Evolutionary conservation across 2,888 invertebrate genomes (phyloP), one percentile per base, ranked within the genome.

Genomic region (Ichneumoninae sp.): DNA sequence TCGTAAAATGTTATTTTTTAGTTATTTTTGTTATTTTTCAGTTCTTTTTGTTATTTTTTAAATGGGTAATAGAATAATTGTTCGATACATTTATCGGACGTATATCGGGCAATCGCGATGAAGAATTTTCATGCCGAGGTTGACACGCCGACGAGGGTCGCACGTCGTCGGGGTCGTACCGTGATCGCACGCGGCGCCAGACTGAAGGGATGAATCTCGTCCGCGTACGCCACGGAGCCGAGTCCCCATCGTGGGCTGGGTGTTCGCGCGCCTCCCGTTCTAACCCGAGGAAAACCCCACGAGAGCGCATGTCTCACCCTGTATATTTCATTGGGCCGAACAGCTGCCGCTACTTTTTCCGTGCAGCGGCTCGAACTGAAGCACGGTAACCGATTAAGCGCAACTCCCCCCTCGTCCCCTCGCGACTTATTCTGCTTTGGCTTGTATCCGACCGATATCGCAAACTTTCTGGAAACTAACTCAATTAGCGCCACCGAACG

Each of bases 101-200:
- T 57, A 57, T 44, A 16, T 63, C 57, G 68, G 78, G 52, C 22
- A 57, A 54, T 52, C 52, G 57, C 71, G 40, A 50, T 1, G 33
- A 36, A 52, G 6, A 66, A 52, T 52, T 7, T 16, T 47, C 50
- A 63, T n/a, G 40, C 66, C 66, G 52, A n/a, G 26, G 16, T 66
- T 68, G 6, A 74, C 22, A 44, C 44, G 57, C 66, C 40, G 65
- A 54, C 80, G 76, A n/a, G 52, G 30, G 40, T 76, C n/a, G 63
- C 68, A 36, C 77, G 74, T 71, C 84, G 79, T 68, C 85, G 74
- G 74, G 88, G 78, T 88, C 88, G 87, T 88, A 80, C 88, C 91
- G 88, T 89, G 90, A 90, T 89, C 91, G 91, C 92, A 92, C 92
- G 92, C 92, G 92, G 91, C 91, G 91, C 89, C 88, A 90, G 90